Evolutionary conservation across 2,888 invertebrate genomes (phyloP), one percentile per base, ranked within the genome.

Genomic region (Cinara cedri): DNA sequence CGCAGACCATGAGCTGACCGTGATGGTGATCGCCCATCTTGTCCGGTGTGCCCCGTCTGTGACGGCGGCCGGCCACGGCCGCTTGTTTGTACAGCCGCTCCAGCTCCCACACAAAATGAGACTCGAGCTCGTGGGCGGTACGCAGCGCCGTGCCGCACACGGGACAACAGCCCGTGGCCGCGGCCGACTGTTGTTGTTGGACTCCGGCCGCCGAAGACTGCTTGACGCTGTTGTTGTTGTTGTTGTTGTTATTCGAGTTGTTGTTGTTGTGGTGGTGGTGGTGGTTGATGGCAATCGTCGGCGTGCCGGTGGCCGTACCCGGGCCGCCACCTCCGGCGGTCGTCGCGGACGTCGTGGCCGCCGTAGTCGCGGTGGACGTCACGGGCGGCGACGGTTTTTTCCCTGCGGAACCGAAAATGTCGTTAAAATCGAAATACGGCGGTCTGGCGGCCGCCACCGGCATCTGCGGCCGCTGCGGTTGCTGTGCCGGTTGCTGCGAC

Each of bases 61-160:
- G 55, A 8, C 60, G 66, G 19, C 76, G 81, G 44, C 70, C 84
- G 66, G 85, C 84, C 11, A 87, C 87, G 70, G 90, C 85, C 24
- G 74, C 74, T 13, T 74, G 74, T 85, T 90, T 90, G 84, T 88
- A 87, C 71, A 94, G 87, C 83, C 91, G 90, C 82, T 93, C 92
- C 82, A 96, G 88, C 87, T 96, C 96, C 82, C 93, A 88, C 68
- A 90, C 87, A 82, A 94, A 90, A 86, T 96, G 97, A 42, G 91
- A 88, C 83, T 94, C 93, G n/a, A 96, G 87, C 86, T 96, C 96
- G 1, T 91, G 91, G 51, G 51, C 68, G 1, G 91, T 89, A 68
- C 95, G 88, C 62, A 97, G 89, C 3, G 95, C 94, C 81, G 93
- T 90, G 82, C 95, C 93, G 86, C 97, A 97, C 1, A 94, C 92